A percentile compares a stretch with the other conserved stretches of the same genome.
phyloP scores from a whole-genome alignment of 2,797 vertebrate genomes.

The Pseudochaenichthys georgianus region DNA sequence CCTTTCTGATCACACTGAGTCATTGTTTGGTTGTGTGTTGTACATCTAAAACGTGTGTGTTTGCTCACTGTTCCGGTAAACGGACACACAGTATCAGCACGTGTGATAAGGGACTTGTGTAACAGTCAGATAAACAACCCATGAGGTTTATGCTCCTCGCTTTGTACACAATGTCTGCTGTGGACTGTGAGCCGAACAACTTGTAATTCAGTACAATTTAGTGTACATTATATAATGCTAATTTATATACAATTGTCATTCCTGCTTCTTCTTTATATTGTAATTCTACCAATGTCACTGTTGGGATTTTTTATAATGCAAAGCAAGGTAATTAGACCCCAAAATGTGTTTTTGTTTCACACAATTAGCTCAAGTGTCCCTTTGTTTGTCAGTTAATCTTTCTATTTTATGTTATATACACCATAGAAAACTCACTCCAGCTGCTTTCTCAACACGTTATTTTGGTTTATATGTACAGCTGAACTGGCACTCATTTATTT shows the following conservation, averaged over 20 bases:
- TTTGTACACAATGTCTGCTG: neutral
- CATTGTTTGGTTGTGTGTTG: conserved; percentile 21
- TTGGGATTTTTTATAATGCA: no score
- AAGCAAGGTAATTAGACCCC: no score
- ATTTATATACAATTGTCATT: neutral
- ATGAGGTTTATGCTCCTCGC: neutral
- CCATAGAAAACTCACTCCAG: neutral
- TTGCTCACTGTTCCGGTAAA: conserved; percentile 35
- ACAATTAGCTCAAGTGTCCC: neutral
- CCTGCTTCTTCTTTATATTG: neutral
- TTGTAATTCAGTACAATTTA: neutral
- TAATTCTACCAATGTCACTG: no score
- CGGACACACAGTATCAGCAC: conserved; percentile 36
- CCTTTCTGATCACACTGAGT: conserved; percentile 2
- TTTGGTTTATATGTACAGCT: neutral
- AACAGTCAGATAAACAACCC: conserved; percentile 8
- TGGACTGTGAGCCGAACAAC: neutral
- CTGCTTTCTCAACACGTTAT: neutral
- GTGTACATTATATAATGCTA: neutral
- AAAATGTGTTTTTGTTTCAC: neutral
- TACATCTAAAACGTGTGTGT: conserved; percentile 17
- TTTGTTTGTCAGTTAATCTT: neutral
- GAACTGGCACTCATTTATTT: neutral
- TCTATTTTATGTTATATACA: neutral
- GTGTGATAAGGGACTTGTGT: conserved; percentile 33